Evolutionary conservation across 2,113 vertebrate species (phyloP).

Genomic region (Athene noctua): DNA sequence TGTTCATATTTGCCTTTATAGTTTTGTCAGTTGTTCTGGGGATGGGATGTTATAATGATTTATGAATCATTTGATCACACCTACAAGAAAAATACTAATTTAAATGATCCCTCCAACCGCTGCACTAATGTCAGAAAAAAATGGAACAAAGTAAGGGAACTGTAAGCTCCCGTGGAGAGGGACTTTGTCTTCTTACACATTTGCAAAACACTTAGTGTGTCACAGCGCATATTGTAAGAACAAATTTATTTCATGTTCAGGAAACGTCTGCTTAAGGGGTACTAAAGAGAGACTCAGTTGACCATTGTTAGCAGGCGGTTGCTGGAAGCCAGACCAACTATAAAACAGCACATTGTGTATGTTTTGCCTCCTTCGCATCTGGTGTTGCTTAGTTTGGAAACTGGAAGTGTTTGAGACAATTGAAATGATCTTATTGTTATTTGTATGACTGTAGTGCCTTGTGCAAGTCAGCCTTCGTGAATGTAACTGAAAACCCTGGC

Average conservation of each 20-base stretch:
- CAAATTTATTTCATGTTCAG: neutral
- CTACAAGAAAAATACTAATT: neutral
- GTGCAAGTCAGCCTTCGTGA: neutral
- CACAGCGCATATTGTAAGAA: neutral
- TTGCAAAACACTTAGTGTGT: neutral
- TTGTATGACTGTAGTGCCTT: neutral
- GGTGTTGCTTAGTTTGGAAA: constrained; percentile 22
- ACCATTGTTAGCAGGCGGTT: constrained; percentile 1
- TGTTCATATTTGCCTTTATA: neutral
- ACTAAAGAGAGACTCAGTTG: neutral
- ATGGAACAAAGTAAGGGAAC: neutral
- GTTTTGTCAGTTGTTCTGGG: neutral
- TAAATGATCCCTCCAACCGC: neutral
- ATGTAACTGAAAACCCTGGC: neutral
- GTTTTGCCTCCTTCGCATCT: neutral
- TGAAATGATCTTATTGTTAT: constrained; percentile 32
- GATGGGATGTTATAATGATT: neutral
- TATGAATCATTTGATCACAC: neutral
- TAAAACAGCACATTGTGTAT: neutral
- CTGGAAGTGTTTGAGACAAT: constrained; percentile 7
- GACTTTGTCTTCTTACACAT: neutral
- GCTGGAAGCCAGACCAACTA: constrained; percentile 4
- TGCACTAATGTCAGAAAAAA: neutral
- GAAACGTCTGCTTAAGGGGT: neutral
- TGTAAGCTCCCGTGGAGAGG: neutral